Conservation (phyloP, 2,888 invertebrate genomes). For the Baccha elongata region DNA sequence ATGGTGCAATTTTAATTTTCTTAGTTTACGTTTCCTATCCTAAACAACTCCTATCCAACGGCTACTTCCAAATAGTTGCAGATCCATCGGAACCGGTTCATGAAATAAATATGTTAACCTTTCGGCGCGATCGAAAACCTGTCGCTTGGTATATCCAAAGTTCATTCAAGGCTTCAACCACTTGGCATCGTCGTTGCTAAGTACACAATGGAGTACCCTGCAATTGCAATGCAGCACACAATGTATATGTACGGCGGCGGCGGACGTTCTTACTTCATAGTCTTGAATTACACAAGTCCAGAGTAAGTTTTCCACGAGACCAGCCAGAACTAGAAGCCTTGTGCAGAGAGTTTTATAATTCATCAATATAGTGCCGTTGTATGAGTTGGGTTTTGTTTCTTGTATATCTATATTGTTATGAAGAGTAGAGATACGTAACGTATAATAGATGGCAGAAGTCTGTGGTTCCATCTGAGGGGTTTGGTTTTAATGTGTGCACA, state of each 20-base stretch:
- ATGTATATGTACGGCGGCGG: conserved; percentile 13
- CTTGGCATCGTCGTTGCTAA: neutral
- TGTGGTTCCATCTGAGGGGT: conserved; percentile 13
- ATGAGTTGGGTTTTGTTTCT: neutral
- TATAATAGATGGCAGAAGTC: conserved; percentile 28
- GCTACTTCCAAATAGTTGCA: conserved; percentile 29
- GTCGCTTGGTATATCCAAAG: conserved; percentile 59
- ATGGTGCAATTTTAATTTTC: too few relatives aligned
- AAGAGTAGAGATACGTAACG: conserved; percentile 7
- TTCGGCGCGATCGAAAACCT: conserved; percentile 53
- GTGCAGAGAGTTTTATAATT: conserved; percentile 5
- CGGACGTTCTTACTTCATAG: neutral
- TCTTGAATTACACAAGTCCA: neutral
- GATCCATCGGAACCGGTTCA: conserved; percentile 59
- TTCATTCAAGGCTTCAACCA: conserved; percentile 63
- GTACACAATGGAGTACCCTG: neutral
- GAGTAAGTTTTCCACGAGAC: neutral
- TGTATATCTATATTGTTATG: neutral
- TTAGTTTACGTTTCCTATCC: neutral
- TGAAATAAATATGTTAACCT: conserved; percentile 51
- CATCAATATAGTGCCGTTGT: conserved; percentile 16
- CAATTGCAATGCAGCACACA: conserved; percentile 6
- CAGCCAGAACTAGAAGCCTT: neutral
- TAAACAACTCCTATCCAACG: conserved; percentile 7
- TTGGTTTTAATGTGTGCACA: conserved; percentile 3